Evolutionary conservation across 1,140 invertebrate genomes (phyloP).

Genomic region (Macrosteles quadrilineatus): DNA sequence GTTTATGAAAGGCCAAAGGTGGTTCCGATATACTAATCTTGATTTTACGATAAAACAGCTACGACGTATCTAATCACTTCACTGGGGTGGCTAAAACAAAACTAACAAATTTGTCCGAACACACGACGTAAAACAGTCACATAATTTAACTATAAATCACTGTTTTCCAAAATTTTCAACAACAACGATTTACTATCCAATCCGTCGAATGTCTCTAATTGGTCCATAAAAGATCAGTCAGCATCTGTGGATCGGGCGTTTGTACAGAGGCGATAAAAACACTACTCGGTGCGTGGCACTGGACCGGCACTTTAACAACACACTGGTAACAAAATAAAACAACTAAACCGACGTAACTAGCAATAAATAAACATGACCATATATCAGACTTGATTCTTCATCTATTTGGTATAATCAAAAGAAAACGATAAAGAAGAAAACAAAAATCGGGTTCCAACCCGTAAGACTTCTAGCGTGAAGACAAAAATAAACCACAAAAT

Average conservation of each 20-base stretch:
- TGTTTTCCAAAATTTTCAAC: constrained; percentile 18
- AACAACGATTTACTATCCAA: constrained; percentile 26
- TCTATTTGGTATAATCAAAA: constrained; percentile 22
- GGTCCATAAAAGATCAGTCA: constrained; percentile 27
- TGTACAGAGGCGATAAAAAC: constrained; percentile 17
- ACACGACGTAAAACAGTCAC: constrained; percentile 17
- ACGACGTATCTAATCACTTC: not conserved
- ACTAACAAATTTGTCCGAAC: constrained; percentile 12
- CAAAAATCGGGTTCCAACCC: not conserved
- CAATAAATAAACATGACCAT: constrained; percentile 18
- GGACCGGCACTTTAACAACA: not conserved
- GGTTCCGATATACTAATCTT: constrained; percentile 3
- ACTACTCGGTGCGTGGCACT: constrained; percentile 4
- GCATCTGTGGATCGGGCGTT: constrained; percentile 17
- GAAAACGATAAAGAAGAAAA: constrained; percentile 21
- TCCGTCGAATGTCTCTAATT: constrained; percentile 21
- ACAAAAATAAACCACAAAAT: constrained; percentile 3
- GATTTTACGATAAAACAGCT: not conserved
- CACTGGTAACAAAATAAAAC: constrained; percentile 28
- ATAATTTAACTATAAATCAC: constrained; percentile 19
- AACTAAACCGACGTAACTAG: constrained; percentile 19
- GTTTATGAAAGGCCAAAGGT: constrained; percentile 17
- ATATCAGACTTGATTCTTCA: constrained; percentile 23
- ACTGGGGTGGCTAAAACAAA: constrained; percentile 9
- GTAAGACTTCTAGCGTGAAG: not conserved